phyloP scores from a whole-genome alignment of 2,888 invertebrate genomes.

The Mallateleia sp. region DNA sequence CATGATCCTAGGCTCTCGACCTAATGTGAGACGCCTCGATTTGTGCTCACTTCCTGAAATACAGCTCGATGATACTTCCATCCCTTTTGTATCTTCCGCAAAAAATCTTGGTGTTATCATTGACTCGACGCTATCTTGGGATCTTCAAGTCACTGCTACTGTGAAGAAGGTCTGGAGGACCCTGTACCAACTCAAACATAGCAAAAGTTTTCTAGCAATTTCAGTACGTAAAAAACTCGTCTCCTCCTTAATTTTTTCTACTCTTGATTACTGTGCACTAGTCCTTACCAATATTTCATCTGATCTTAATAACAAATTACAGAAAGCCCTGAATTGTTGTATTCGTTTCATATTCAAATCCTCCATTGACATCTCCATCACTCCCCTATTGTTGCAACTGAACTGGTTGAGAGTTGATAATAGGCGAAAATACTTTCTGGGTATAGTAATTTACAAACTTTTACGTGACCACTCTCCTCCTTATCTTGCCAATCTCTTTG shows the following conservation, averaged over 20 bases:
- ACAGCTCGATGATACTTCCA: not conserved
- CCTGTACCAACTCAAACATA: not conserved
- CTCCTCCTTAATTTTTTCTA: constrained; percentile 7
- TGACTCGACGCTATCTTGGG: constrained; percentile 9
- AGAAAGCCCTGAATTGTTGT: not conserved
- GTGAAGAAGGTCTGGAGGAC: not conserved
- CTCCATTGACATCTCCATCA: too few species aligned
- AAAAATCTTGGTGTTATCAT: constrained; percentile 15
- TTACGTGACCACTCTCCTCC: too few species aligned
- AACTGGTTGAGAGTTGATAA: too few species aligned
- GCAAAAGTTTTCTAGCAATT: not conserved
- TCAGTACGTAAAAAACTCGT: not conserved
- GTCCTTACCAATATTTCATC: not conserved
- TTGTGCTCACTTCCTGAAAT: not conserved
- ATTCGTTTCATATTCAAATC: constrained; percentile 13
- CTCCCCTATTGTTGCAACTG: too few species aligned
- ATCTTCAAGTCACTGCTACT: not conserved
- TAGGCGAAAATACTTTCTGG: too few species aligned
- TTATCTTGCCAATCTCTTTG: too few species aligned
- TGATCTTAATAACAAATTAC: not conserved
- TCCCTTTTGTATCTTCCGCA: not conserved
- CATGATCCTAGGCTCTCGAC: constrained; percentile 21
- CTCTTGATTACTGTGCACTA: constrained; percentile 7
- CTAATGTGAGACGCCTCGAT: not conserved
- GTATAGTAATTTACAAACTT: too few species aligned